A percentile compares a stretch with the other conserved stretches of the same genome.
phyloP scores from a whole-genome alignment of 2,797 vertebrate species.

The Acrossocheilus wenchowensis region DNA sequence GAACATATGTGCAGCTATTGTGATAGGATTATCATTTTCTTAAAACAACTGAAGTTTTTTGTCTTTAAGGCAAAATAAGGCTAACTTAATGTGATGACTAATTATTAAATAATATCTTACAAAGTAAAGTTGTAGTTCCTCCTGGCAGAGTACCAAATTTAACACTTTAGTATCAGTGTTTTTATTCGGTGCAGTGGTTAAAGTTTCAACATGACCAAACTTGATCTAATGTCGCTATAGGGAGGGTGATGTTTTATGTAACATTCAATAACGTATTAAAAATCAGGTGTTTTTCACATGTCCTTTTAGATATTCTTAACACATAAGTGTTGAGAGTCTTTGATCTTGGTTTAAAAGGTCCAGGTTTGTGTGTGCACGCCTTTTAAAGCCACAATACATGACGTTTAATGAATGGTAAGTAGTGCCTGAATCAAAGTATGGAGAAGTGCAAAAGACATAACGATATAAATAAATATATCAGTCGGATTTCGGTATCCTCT shows the following conservation, averaged over 20 bases:
- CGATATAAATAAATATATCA: background rate
- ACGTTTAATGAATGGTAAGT: background rate
- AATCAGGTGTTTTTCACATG: background rate
- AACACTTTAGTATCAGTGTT: conserved; percentile 11
- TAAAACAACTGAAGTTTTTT: background rate
- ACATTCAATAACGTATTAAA: conserved; percentile 29
- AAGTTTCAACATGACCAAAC: conserved; percentile 51
- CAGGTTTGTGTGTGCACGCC: conserved; percentile 17
- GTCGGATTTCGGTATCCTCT: background rate
- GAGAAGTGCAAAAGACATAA: background rate
- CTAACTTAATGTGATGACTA: background rate
- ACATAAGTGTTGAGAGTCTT: conserved; percentile 45
- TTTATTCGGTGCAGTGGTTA: conserved; percentile 33
- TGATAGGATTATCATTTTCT: background rate
- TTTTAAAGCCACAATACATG: background rate
- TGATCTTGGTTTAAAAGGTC: conserved; percentile 54
- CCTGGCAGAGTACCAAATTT: background rate
- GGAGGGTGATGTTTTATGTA: conserved; percentile 18
- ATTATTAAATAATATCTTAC: conserved; percentile 14
- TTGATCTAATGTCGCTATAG: conserved; percentile 44
- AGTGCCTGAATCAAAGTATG: background rate
- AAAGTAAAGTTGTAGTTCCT: background rate
- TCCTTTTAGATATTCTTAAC: conserved; percentile 4
- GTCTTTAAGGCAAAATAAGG: background rate
- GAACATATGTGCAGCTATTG: background rate